Evolutionary conservation across 2,797 vertebrate species (phyloP), one percentile per base, ranked within the genome.

Genomic region (Merluccius polli): DNA sequence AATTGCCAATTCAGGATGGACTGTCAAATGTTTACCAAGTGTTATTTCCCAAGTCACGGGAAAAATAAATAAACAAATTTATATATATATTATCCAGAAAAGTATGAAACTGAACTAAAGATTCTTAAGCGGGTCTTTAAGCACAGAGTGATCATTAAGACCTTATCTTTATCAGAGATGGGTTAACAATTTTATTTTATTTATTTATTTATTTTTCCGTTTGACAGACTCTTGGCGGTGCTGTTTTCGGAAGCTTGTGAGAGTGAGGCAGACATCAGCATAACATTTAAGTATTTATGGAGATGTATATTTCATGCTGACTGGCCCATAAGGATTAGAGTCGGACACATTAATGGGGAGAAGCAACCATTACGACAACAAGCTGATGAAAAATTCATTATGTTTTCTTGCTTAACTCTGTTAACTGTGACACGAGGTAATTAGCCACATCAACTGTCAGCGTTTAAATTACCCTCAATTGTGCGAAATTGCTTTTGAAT

Each of bases 291-390:
- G 84, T 87, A 94, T 94, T 96, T 87, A 93, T 93, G 81, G 87
- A 79, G 91, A 93, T 90, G 74, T 93, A 94, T 93, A 95, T 93
- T 94, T 95, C 92, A 95, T 92, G 90, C 88, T 91, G 93, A 85
- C 89, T 93, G 91, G 93, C 91, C 88, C 85, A 87, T 92, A 88
- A 93, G 87, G 91, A 93, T 91, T 92, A 87, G 82, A 79, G 88
- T 27, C 59, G 91, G 80, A 93, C 88, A 92, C 89, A 92, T 95
- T 93, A 95, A 93, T 84, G 89, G 85, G 86, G 82, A 92, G 85
- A 93, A 86, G 92, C 88, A 92, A 82, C 89, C 86, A 88, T 93
- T 94, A 94, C 84, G 92, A 92, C 91, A 95, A 93, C 6, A 48
- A 92, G 86, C 79, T 80, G 84, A 93, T 89, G 82, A 95, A 95